phyloP scores from a whole-genome alignment of 2,888 invertebrate species.

The Ceramica pisi region DNA sequence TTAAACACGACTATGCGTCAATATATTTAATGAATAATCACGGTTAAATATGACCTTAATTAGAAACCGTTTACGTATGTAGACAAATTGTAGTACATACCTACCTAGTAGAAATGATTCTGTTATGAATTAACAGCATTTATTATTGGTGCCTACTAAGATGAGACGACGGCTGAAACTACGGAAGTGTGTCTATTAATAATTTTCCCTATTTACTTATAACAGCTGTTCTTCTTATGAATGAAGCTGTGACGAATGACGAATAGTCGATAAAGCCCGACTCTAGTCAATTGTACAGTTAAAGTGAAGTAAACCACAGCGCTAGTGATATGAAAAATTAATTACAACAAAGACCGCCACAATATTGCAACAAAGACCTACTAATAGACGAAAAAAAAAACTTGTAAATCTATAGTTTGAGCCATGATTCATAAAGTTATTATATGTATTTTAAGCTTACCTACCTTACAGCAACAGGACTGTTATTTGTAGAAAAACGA shows the following conservation, averaged over 20 bases:
- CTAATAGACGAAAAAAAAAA: neutral
- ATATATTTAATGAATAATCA: conserved; percentile 1
- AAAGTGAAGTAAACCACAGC: conserved; percentile 78
- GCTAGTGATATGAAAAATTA: conserved; percentile 79
- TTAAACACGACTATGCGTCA: conserved; percentile 15
- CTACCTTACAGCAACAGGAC: neutral
- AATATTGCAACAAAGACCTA: neutral
- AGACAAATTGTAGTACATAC: neutral
- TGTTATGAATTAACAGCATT: neutral
- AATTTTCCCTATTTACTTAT: conserved; percentile 30
- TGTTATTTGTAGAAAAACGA: conserved; percentile 4
- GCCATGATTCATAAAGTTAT: neutral
- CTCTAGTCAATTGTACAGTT: conserved; percentile 82
- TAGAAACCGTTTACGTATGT: neutral
- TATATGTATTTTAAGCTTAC: neutral
- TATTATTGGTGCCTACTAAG: neutral
- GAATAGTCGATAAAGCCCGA: conserved; percentile 76
- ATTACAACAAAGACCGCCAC: conserved; percentile 72
- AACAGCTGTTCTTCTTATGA: conserved; percentile 16
- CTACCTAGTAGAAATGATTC: neutral
- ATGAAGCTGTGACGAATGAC: conserved; percentile 51
- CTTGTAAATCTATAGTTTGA: neutral
- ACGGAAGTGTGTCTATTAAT: neutral
- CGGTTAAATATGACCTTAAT: neutral
- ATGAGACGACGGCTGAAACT: neutral